Evolutionary conservation across 2,888 invertebrate species (phyloP).

Genomic region (Coelinius sp.): DNA sequence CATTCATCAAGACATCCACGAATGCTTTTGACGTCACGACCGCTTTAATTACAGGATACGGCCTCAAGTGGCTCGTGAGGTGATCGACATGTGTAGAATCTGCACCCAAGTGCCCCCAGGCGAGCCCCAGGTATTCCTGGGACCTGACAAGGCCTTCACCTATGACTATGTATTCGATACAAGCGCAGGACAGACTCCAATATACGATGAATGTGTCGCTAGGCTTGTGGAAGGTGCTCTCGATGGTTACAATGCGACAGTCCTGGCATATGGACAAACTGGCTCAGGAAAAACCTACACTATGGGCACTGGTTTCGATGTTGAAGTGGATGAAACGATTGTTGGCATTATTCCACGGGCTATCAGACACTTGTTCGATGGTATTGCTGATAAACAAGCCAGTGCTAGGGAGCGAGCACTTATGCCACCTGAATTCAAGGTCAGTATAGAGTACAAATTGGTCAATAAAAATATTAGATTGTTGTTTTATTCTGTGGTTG

Average conservation of each 20-base stretch:
- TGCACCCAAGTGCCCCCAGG: slow-evolving; percentile 92
- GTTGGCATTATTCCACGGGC: slow-evolving; percentile 95
- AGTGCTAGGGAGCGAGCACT: slow-evolving; percentile 77
- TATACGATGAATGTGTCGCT: slow-evolving; percentile 89
- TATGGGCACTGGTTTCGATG: slow-evolving; percentile 98
- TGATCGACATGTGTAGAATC: slow-evolving; percentile 94
- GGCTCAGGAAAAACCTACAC: slow-evolving; percentile 99
- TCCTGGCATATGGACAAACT: slow-evolving; percentile 88
- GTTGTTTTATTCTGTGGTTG: too few relatives aligned
- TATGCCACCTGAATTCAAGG: slow-evolving; percentile 81
- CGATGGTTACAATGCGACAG: slow-evolving; percentile 98
- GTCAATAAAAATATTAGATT: background rate
- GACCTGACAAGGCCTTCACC: slow-evolving; percentile 95
- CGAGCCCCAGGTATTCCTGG: slow-evolving; percentile 93
- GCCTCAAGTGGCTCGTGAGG: slow-evolving; percentile 92
- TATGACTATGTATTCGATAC: slow-evolving; percentile 97
- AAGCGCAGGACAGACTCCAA: slow-evolving; percentile 78
- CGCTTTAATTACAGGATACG: slow-evolving; percentile 81
- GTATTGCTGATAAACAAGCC: slow-evolving; percentile 77
- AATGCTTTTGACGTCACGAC: slow-evolving; percentile 4
- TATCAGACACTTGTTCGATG: slow-evolving; percentile 91
- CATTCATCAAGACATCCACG: background rate
- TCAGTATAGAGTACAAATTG: slow-evolving; percentile 64
- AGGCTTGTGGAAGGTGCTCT: slow-evolving; percentile 92
- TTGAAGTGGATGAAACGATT: slow-evolving; percentile 67